A percentile compares a stretch with the other conserved stretches of the same genome.
Evolutionary conservation across 30 jellyfish, hydroid and myxozoan genomes (phyloP).

Genomic region (Turritopsis rubra): DNA sequence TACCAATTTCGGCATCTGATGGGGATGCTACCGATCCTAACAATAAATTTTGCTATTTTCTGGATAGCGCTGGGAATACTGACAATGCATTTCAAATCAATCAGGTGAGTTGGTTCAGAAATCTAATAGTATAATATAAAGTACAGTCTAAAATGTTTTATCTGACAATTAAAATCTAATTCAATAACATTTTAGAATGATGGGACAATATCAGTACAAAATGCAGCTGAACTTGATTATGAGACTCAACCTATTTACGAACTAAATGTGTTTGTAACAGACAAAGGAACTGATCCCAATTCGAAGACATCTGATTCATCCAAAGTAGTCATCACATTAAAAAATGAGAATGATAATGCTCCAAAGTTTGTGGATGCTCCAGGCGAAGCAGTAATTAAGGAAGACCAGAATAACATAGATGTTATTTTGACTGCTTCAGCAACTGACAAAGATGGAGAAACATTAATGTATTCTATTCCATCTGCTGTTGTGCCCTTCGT

Average conservation of each 20-base stretch:
- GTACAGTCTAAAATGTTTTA: not conserved
- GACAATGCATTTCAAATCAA: not conserved
- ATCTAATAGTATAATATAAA: too few species aligned
- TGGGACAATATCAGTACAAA: not conserved
- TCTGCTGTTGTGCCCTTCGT: slow-evolving; percentile 2
- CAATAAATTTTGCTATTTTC: not conserved
- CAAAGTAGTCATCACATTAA: slow-evolving; percentile 21
- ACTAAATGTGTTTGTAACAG: slow-evolving; percentile 35
- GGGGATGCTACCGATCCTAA: slow-evolving; percentile 1
- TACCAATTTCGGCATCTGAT: not conserved
- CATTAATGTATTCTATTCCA: slow-evolving; percentile 9
- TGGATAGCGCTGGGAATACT: not conserved
- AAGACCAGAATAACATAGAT: slow-evolving; percentile 26
- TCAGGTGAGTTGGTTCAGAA: not conserved
- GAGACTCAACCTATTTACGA: not conserved
- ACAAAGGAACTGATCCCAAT: slow-evolving; percentile 37
- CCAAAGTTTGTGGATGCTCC: slow-evolving; percentile 39
- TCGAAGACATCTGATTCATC: slow-evolving; percentile 44
- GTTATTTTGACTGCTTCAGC: slow-evolving; percentile 56
- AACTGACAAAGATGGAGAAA: slow-evolving; percentile 39
- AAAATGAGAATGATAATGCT: slow-evolving; percentile 70
- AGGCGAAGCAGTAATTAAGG: slow-evolving; percentile 29
- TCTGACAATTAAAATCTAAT: not conserved
- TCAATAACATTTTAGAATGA: not conserved
- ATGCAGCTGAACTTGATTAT: not conserved